Base-by-base conservation (phyloP, 2,888 invertebrate species). In the Dicycla oo region DNA sequence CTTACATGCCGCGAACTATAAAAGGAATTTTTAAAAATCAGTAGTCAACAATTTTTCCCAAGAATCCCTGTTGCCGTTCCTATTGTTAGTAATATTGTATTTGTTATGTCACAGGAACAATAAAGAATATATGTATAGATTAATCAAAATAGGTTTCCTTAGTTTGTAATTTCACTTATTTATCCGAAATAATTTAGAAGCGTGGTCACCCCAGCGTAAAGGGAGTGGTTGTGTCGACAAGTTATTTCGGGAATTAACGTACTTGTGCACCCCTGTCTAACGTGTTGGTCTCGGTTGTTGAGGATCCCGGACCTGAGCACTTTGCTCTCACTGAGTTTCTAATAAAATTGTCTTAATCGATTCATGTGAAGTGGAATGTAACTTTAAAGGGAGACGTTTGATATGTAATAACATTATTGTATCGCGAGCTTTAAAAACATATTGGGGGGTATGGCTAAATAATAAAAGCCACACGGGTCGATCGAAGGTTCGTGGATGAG, bases 181-280 rank as follows among this genome's bases (percentile, higher is more conserved):
- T 75, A 34, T 66, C 68, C 65, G 1, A n/a, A 56, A 57, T 26
- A 43, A 2, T n/a, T 0, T 11, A 0, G 8, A 60, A 58, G 8
- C 60, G 74, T 88, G 84, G 89, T 76, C 20, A 74, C 78, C 64
- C 81, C 76, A 81, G 67, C 26, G 45, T 74, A 80, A 75, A 87
- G 88, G 89, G 88, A 88, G 88, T 83, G 89, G 92, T 91, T 91
- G 91, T 92, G 93, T 92, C 91, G 93, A 93, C 94, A 93, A 94
- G 94, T 94, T 94, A 94, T 94, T 94, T 91, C 77, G 91, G 88
- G 93, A 94, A 95, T 95, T 94, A 94, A 86, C 90, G 90, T 89
- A 83, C 88, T 88, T 90, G 89, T 91, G 85, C 85, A 84, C 86
- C 85, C 81, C 75, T 72, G 70, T 84, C 84, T 85, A 81, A 83